Conservation (phyloP, 1,140 invertebrate genomes). For the Cydia splendana region DNA sequence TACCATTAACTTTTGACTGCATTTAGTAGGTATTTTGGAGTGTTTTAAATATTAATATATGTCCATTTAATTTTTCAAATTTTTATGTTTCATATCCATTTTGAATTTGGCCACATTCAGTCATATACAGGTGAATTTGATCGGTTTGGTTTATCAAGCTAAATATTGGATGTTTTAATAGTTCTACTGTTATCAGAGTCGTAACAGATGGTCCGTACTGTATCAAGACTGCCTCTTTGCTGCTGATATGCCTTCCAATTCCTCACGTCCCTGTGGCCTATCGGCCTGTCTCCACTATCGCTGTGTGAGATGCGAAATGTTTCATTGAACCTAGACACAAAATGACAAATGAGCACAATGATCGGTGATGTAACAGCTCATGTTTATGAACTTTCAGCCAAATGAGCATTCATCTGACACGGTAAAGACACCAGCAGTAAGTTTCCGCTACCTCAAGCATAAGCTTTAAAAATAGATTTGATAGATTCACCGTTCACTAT, state of each 20-base stretch:
- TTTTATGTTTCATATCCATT: not conserved
- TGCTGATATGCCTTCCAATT: constrained; percentile 33
- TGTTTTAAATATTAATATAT: not conserved
- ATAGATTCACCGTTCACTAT: not conserved
- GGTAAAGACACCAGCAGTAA: not conserved
- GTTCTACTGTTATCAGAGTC: constrained; percentile 29
- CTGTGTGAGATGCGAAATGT: constrained; percentile 42
- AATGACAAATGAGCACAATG: constrained; percentile 34
- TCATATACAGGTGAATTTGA: not conserved
- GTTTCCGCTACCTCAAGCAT: not conserved
- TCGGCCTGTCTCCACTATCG: constrained; percentile 39
- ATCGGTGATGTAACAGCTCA: not conserved
- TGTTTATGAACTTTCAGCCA: not conserved
- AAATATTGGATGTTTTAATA: constrained; percentile 22
- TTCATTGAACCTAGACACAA: constrained; percentile 61
- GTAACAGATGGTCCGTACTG: constrained; percentile 35
- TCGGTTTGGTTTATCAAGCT: not conserved
- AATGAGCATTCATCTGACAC: not conserved
- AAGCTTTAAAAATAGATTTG: not conserved
- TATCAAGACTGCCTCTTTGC: constrained; percentile 36
- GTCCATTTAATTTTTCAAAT: not conserved
- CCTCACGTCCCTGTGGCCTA: constrained; percentile 28
- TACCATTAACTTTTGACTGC: not conserved
- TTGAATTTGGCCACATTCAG: not conserved
- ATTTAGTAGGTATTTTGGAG: not conserved